Evolutionary conservation across 2,888 invertebrate species (phyloP), one percentile per base, ranked within the genome.

Genomic region (Sialis lutaria): DNA sequence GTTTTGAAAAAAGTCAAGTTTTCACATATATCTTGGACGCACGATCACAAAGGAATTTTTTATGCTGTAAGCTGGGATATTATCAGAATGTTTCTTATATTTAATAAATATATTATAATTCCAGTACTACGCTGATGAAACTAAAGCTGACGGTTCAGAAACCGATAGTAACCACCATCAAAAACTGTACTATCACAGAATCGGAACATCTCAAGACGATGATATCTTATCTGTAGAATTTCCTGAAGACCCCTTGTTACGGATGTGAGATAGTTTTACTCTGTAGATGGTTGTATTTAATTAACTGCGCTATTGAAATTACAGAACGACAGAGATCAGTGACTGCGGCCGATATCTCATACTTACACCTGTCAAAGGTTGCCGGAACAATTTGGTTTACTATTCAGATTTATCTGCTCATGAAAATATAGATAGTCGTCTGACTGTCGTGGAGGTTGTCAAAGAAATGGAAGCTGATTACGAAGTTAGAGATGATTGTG

Each of bases 1-100:
- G 74, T 79, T n/a, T 69, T 98, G 52, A 79, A 84, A 57, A 87
- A 89, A 62, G 87, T 95, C 0, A 96, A 96, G 65, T 96, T 88
- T 64, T 86, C 92, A 2, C 74, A 81, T 9, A 77, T 96, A 67
- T 75, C 88, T 1, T 98, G 96, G 96, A 90, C 90, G 32, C 89
- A 90, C 60, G 95, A 97, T 65, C 83, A 93, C 64, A 78, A 81
- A 59, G 97, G 97, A 40, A 74, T 97, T 55, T 97, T 98, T 67
- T 98, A 97, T 65, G 85, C 84, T 48, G 85, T 83, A 67, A 71
- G 72, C 67, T 7, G 6, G n/a, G 7, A 40, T 47, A 30, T 6
- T 45, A 6, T n/a, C 10, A 22, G 22, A 22, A 22, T 4, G 22
- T 22, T 22, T 22, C 22, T 22, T 22, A 4, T 31, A 6, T 1